These are phyloP conservation scores for Calameuta filiformis DNA, from an alignment of 2,888 invertebrate genomes.

Conservation along the genomic window DNA sequence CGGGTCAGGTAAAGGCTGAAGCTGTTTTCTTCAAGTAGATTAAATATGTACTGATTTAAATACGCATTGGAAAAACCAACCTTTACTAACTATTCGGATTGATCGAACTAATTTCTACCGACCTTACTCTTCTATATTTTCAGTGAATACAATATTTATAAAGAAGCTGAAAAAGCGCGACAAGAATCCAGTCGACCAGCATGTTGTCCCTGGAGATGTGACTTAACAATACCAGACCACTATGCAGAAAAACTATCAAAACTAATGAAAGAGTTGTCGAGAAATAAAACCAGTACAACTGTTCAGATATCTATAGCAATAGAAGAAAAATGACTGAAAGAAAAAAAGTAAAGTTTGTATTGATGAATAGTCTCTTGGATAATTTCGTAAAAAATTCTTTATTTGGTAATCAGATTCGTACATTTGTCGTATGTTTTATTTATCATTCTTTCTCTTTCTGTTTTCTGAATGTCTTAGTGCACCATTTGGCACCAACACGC, in stretches of 20 bases:
- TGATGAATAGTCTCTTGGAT: neutral
- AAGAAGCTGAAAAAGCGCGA: neutral
- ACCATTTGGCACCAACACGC: conserved; percentile 13
- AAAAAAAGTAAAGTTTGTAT: conserved; percentile 11
- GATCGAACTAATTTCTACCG: neutral
- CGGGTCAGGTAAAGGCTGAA: neutral
- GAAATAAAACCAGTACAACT: neutral
- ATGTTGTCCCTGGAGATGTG: neutral
- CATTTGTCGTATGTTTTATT: conserved; percentile 40
- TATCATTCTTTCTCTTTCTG: neutral
- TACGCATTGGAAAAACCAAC: neutral
- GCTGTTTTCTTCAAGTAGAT: neutral
- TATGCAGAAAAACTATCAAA: neutral
- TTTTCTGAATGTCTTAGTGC: conserved; percentile 18
- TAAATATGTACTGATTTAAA: neutral
- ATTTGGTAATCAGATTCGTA: conserved; percentile 49
- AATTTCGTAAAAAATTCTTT: conserved; percentile 49
- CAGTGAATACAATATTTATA: neutral
- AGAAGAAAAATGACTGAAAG: neutral
- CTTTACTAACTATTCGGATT: neutral
- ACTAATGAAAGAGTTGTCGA: neutral
- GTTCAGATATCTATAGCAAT: neutral
- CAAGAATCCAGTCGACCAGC: neutral
- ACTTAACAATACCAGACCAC: neutral
- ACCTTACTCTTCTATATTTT: neutral